These are phyloP conservation scores for Python bivittatus DNA, from an alignment of 2,113 vertebrate genomes.

Conservation along the genomic window DNA sequence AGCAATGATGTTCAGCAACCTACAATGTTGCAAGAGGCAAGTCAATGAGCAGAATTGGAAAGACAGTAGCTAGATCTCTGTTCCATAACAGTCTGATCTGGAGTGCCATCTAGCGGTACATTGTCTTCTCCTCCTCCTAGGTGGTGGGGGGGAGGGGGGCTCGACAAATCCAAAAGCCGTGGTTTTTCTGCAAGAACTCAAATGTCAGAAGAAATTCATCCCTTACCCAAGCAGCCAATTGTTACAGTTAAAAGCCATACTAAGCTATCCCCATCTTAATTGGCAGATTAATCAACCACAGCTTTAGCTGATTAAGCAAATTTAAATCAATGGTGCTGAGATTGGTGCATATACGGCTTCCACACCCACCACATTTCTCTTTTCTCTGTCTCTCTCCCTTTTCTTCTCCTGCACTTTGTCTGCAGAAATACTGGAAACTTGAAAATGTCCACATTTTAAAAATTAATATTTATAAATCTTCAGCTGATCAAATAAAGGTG, in stretches of 20 bases:
- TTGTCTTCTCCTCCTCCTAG: background rate
- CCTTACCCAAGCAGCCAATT: background rate
- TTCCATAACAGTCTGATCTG: constrained; percentile 15
- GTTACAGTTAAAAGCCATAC: background rate
- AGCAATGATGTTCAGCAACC: background rate
- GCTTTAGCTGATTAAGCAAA: constrained; percentile 1
- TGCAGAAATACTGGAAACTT: background rate
- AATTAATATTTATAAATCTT: background rate
- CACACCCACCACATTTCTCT: background rate
- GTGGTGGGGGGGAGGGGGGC: background rate
- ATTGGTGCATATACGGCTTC: background rate
- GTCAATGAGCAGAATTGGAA: background rate
- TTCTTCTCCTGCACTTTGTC: background rate
- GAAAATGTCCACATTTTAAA: background rate
- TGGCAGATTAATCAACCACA: constrained; percentile 8
- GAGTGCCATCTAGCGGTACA: constrained; percentile 30
- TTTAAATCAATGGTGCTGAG: background rate
- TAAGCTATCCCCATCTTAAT: constrained; percentile 3
- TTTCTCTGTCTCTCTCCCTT: background rate
- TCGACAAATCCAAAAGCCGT: constrained; percentile 31
- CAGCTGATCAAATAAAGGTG: background rate
- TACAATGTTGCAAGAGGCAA: background rate
- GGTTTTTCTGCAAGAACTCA: constrained; percentile 21
- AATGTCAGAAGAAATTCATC: background rate
- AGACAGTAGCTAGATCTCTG: background rate